Conservation (phyloP, 2,888 invertebrate species). For the Leucophenga maculata region DNA sequence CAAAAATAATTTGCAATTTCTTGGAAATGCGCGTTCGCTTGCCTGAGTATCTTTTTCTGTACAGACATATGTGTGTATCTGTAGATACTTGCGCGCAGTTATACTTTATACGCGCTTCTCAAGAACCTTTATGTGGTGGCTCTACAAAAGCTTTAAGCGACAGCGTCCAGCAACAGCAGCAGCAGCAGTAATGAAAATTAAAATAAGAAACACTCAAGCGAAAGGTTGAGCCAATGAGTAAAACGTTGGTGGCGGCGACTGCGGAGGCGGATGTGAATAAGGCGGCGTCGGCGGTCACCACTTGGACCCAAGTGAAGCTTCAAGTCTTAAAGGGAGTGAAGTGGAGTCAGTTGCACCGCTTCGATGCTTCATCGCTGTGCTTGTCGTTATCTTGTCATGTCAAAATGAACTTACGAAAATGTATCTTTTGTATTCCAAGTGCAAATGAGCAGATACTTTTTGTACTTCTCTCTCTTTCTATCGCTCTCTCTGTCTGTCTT, state of each 20-base stretch:
- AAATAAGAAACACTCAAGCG: conserved; percentile 55
- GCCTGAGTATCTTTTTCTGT: conserved; percentile 40
- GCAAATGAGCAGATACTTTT: conserved; percentile 57
- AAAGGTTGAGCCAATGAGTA: conserved; percentile 62
- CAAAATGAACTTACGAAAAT: conserved; percentile 68
- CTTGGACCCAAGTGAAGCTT: conserved; percentile 55
- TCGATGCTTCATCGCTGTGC: conserved; percentile 40
- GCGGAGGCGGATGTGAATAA: conserved; percentile 29
- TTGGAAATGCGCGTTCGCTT: conserved; percentile 59
- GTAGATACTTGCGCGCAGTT: conserved; percentile 23
- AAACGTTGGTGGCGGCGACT: too few species aligned
- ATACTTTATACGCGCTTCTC: conserved; percentile 48
- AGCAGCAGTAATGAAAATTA: conserved; percentile 59
- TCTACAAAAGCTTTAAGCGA: conserved; percentile 1
- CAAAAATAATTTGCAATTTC: conserved; percentile 69
- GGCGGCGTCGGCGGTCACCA: conserved; percentile 23
- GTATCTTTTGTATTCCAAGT: conserved; percentile 67
- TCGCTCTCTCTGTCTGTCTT: conserved; percentile 22
- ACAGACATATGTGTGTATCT: conserved; percentile 35
- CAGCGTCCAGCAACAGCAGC: conserved; percentile 23
- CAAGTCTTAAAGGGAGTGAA: conserved; percentile 39
- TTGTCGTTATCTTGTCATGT: conserved; percentile 70
- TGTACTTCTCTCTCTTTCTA: not conserved
- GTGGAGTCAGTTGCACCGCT: not conserved
- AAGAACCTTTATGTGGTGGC: conserved; percentile 56